Evolutionary conservation across 1,140 invertebrate genomes (phyloP), one percentile per base, ranked within the genome.

Genomic region (Metaphire vulgaris): DNA sequence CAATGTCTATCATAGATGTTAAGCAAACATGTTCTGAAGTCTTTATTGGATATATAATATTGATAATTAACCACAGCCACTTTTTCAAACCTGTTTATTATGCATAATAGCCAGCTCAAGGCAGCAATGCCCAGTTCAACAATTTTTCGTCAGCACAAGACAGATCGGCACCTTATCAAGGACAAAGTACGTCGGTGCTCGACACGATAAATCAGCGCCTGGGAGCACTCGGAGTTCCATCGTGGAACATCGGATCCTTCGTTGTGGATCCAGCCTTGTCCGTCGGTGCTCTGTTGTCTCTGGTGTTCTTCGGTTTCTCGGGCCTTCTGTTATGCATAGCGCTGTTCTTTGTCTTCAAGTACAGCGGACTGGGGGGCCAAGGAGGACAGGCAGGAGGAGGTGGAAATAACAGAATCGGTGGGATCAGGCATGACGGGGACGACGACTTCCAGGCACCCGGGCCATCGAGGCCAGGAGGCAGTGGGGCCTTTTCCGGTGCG

Each of bases 291-390:
- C 30, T 74, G 21, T 66, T 74, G 28, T 28, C 74, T 1, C 30
- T 74, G 6, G 0, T 68, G 16, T 30, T 74, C 26, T 67, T 74
- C 28, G 74, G 74, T 28, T 67, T 74, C 14, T 26, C 26, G 31
- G 74, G 74, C 28, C 31, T 74, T 1, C 28, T 74, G n/a, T 74
- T 74, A 67, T 28, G 56, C 26, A 65, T n/a, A 21, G 30, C 67
- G 33, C 65, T 74, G 41, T 74, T 74, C 33, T 74, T 68, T 29
- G 66, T 74, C 29, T 26, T 69, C 2, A 74, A 74, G 28, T 74
- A 74, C 66, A 73, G 72, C n/a, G 31, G 41, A 6, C 28, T 34
- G 16, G 72, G 33, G 6, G 72, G 41, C 6, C 41, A 56, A 21
- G 41, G 41, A 56, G 41, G 41, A 21, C 6, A 6, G 21, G 41